Percentiles rank a stretch among this genome's conserved stretches.
Evolutionary conservation across 1,140 invertebrate genomes (phyloP).

Genomic region (Eumaeus atala): DNA sequence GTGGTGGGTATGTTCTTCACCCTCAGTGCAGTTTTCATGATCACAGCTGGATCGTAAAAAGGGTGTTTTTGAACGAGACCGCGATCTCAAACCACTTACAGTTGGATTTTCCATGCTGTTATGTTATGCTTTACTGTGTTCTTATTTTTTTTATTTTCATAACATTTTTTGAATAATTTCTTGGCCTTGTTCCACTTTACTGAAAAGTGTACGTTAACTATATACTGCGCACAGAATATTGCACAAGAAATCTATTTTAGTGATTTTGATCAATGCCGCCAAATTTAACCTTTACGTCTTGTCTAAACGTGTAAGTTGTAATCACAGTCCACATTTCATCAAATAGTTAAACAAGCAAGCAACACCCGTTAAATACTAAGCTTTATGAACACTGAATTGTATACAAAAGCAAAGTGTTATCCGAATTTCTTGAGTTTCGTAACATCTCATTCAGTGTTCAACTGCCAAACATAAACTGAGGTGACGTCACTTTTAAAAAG

Average conservation of each 20-base stretch:
- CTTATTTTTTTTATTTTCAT: conserved; percentile 12
- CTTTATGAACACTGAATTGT: conserved; percentile 20
- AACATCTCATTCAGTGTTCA: conserved; percentile 32
- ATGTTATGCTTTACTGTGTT: conserved; percentile 10
- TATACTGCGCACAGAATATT: conserved; percentile 46
- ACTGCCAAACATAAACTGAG: conserved; percentile 60
- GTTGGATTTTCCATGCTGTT: conserved; percentile 58
- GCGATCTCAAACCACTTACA: conserved; percentile 65
- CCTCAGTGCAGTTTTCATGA: conserved; percentile 68
- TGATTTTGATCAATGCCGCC: conserved; percentile 61
- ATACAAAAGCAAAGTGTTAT: conserved; percentile 19
- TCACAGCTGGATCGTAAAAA: conserved; percentile 75
- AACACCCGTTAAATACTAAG: conserved; percentile 18
- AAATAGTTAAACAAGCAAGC: too few species aligned
- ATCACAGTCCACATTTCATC: neutral
- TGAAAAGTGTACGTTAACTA: conserved; percentile 42
- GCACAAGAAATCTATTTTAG: conserved; percentile 73
- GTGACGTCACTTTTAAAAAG: conserved; percentile 57
- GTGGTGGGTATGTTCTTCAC: conserved; percentile 70
- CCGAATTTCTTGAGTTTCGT: conserved; percentile 46
- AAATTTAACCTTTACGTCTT: conserved; percentile 50
- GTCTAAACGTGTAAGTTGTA: conserved; percentile 13
- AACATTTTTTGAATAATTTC: conserved; percentile 22
- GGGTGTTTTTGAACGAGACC: conserved; percentile 78
- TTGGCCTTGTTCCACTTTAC: conserved; percentile 32